Evolutionary conservation across 92 coral and sea anemone genomes (phyloP).

Genomic region (Ricordea florida): DNA sequence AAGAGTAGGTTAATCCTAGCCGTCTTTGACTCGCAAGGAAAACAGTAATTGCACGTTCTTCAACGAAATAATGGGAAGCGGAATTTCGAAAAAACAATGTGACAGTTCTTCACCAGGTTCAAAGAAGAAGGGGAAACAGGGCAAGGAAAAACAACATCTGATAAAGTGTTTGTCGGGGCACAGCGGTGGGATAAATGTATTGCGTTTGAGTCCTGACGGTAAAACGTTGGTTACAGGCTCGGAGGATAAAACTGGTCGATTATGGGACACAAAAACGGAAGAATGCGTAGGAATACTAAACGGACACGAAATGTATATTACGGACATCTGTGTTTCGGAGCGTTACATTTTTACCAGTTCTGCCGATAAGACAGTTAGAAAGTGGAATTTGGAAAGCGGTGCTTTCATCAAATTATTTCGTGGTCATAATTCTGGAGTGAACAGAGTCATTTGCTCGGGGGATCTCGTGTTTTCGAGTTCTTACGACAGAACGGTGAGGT

Average conservation of each 20-base stretch:
- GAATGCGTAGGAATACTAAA: constrained; percentile 74
- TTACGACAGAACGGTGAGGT: constrained; percentile 86
- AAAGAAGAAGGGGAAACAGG: constrained; percentile 64
- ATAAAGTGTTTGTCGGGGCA: constrained; percentile 70
- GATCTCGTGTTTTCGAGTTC: constrained; percentile 92
- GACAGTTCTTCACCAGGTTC: constrained; percentile 24
- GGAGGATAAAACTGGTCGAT: constrained; percentile 91
- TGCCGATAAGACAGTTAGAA: constrained; percentile 87
- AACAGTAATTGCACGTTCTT: constrained; percentile 14
- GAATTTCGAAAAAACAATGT: constrained; percentile 73
- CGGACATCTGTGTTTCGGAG: constrained; percentile 82
- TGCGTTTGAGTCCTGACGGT: constrained; percentile 84
- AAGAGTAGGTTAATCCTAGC: background rate
- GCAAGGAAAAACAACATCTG: constrained; percentile 60
- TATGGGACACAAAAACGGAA: constrained; percentile 93
- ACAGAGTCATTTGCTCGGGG: constrained; percentile 80
- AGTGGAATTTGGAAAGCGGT: constrained; percentile 89
- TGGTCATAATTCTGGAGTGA: constrained; percentile 82
- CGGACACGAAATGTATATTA: constrained; percentile 86
- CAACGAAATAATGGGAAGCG: constrained; percentile 84
- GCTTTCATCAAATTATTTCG: constrained; percentile 57
- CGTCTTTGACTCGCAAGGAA: constrained; percentile 4
- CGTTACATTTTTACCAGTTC: constrained; percentile 87
- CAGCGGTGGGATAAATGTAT: constrained; percentile 73
- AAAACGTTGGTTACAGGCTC: constrained; percentile 83